phyloP scores from a whole-genome alignment of 2,113 vertebrate species.

The Rissa tridactyla region DNA sequence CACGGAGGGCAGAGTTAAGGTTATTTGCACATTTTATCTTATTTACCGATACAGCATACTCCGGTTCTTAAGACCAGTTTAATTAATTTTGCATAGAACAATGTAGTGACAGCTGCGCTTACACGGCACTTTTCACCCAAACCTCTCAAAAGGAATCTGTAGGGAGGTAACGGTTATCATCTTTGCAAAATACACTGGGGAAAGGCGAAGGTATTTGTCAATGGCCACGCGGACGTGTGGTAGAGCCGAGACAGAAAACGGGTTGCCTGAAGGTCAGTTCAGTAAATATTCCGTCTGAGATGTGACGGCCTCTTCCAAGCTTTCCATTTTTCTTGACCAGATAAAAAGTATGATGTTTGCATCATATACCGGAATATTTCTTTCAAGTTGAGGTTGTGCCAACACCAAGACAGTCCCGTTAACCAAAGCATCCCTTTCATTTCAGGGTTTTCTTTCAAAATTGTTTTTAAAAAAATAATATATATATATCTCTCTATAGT shows the following conservation, averaged over 20 bases:
- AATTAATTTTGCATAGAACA: background rate
- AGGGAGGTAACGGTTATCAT: background rate
- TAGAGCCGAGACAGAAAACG: background rate
- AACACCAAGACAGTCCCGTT: background rate
- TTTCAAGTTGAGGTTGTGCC: background rate
- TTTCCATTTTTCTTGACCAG: background rate
- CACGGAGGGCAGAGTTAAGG: background rate
- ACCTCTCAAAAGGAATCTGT: background rate
- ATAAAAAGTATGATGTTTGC: background rate
- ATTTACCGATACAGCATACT: background rate
- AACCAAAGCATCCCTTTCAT: background rate
- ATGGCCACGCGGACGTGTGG: background rate
- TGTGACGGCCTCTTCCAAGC: background rate
- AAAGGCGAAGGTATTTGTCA: background rate
- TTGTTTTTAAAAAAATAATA: conserved; percentile 7
- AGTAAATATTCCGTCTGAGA: background rate
- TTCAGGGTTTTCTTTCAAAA: background rate
- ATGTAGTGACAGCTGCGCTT: background rate
- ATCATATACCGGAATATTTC: background rate
- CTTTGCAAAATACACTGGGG: background rate
- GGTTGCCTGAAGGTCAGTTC: background rate
- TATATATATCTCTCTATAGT: background rate
- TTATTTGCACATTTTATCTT: background rate
- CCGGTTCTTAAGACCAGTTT: background rate
- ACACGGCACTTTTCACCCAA: background rate